Evolutionary conservation across 2,888 invertebrate genomes (phyloP).

Genomic region (Teinopalpus imperialis): DNA sequence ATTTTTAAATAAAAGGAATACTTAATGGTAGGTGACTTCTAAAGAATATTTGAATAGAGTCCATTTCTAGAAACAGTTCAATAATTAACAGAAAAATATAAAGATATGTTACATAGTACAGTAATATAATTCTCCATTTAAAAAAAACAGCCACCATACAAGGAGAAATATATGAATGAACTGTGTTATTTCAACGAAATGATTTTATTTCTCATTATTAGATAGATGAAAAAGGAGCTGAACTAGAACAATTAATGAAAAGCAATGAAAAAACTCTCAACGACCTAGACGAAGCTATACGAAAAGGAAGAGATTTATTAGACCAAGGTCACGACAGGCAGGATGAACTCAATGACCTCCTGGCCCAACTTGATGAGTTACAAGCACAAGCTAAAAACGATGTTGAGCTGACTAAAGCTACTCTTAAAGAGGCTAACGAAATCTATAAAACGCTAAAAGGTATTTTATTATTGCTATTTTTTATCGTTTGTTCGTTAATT

Average conservation of each 20-base stretch:
- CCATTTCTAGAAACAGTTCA: too few relatives aligned
- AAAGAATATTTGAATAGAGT: too few relatives aligned
- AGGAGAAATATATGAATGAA: too few relatives aligned
- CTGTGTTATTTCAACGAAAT: too few relatives aligned
- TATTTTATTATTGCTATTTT: conserved; percentile 42
- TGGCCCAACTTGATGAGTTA: conserved; percentile 89
- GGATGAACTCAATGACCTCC: conserved; percentile 88
- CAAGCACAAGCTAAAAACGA: conserved; percentile 91
- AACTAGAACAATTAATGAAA: conserved; percentile 71
- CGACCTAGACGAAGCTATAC: conserved; percentile 85
- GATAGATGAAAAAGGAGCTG: conserved; percentile 77
- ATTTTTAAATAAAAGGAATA: too few relatives aligned
- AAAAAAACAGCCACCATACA: too few relatives aligned
- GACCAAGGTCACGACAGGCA: conserved; percentile 83
- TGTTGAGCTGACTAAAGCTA: conserved; percentile 90
- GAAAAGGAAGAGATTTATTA: conserved; percentile 86
- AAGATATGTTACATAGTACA: too few relatives aligned
- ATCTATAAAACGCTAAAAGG: conserved; percentile 89
- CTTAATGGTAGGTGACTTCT: too few relatives aligned
- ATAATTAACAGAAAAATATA: too few relatives aligned
- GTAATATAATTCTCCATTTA: too few relatives aligned
- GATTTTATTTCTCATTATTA: conserved; percentile 44
- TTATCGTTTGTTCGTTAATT: too few relatives aligned
- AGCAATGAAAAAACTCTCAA: conserved; percentile 82
- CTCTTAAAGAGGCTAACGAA: conserved; percentile 76